Evolutionary conservation across 1,140 invertebrate species (phyloP), one percentile per base, ranked within the genome.

Genomic region (Conus betulinus): DNA sequence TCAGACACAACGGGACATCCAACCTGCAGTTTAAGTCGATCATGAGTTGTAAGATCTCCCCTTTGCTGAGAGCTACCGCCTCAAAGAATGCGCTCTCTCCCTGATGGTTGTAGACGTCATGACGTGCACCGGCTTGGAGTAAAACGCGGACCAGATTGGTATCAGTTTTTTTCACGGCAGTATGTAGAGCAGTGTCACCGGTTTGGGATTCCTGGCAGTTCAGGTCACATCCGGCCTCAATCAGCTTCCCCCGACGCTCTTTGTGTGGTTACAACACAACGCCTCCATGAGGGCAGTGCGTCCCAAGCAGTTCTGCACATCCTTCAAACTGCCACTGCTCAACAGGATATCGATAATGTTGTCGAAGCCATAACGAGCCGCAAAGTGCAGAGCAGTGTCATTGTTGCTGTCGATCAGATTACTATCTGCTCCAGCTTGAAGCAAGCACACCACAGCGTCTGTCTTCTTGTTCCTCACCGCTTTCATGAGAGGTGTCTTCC

Each of bases 341-440:
- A 95, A 89, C 27, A 95, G 90, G 78, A 94, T 93, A 39, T 93
- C 92, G 57, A 94, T 92, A 57, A 94, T 93, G 84, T 94, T 93
- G 51, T 91, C 89, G 88, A 93, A 93, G 5, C 95, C 95, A 82
- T 94, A 94, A 85, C 95, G 89, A 10, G 94, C 92, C 2, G 95
- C 94, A 84, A 94, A 95, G 94, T 99, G 98, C 71, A 99, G 95
- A 0, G 98, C 98, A 7, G 98, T 99, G 94, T 99, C 98, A 25
- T 98, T 98, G 94, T 99, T 98, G 95, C 99, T 99, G 95, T 99
- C 98, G 25, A 98, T 97, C 74, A 99, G 97, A 93, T 99, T 99
- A 67, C 99, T 96, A 95, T 99, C 92, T 85, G 93, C 93, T 60
- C 91, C 92, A 25, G 93, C 94, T 20, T 92, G 88, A 3, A 95